These are phyloP conservation scores for Dufourea novaeangliae DNA, from an alignment of 1,140 invertebrate genomes.

Conservation along the genomic window DNA sequence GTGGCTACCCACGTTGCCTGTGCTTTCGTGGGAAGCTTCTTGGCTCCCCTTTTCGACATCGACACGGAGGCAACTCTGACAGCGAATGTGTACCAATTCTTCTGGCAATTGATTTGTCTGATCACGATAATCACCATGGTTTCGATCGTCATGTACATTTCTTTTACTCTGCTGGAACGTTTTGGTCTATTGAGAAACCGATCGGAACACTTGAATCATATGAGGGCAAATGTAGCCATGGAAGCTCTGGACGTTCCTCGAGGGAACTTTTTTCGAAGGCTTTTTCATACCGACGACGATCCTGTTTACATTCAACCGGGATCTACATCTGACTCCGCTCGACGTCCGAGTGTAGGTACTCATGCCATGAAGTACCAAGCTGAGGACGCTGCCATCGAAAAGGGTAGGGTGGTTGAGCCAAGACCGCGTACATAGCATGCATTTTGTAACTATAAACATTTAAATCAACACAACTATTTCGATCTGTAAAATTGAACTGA, in stretches of 20 bases:
- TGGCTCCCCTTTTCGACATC: constrained; percentile 52
- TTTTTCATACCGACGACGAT: constrained; percentile 47
- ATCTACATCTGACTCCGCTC: background rate
- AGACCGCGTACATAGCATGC: background rate
- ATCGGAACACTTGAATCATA: constrained; percentile 66
- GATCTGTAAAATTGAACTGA: background rate
- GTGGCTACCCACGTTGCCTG: constrained; percentile 60
- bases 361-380: constrained; percentile 23
- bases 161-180: constrained; percentile 51
- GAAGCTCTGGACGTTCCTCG: constrained; percentile 18
- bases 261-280: constrained; percentile 46
- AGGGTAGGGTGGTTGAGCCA: background rate
- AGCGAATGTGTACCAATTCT: constrained; percentile 50
- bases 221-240: constrained; percentile 45
- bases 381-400: background rate
- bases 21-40: constrained; percentile 55
- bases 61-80: background rate
- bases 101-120: constrained; percentile 68
- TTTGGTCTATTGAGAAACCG: constrained; percentile 62
- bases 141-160: constrained; percentile 29
- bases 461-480: background rate
- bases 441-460: background rate
- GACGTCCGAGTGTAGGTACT: background rate
- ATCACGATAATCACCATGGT: constrained; percentile 48
- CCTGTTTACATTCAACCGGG: constrained; percentile 62